Base-by-base conservation (phyloP, 2,888 invertebrate species). In the Drosophila melanocephala region DNA sequence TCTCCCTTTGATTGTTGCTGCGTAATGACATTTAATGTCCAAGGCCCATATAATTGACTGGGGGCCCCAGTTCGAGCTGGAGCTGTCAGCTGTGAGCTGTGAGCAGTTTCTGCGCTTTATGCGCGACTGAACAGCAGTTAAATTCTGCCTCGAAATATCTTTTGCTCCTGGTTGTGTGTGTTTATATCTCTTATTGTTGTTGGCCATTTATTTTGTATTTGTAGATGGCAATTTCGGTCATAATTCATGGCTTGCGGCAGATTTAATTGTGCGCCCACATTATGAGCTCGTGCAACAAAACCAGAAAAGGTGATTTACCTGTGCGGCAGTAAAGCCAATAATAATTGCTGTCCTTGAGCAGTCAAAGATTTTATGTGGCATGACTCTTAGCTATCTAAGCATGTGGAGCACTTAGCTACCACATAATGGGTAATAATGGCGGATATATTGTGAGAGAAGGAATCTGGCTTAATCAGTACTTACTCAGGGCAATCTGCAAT, bases 1-100 rank as follows among this genome's bases (percentile, higher is more conserved):
- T 35, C 75, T 39, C 51, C 52, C 76, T 88, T 90, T 90, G 86
- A 88, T 88, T 88, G 87, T 89, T 84, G 85, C 87, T 87, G 91
- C 79, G 85, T 91, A 88, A 88, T 88, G 88, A 88, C 88, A 90
- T 91, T 91, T 91, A 90, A 88, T 91, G 89, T 78, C 88, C 86
- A 80, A 72, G 73, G 77, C 71, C 78, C 72, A 75, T 61, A 83
- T 90, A 91, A 90, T 91, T 88, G 91, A 81, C 79, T 79, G 65
- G 28, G 70, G 56, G 51, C 39, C 68, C 44, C 47, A 47, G 26
- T 9, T 47, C 47, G 47, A 47, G 2, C 26, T 47, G 47, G 16
- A 22, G 35, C 35, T 55, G 55, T n/a, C 16, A n/a, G 26, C 35
- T 33, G 55, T 16, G 19, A 51, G 44, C 59, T 37, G 69, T 61